Conservation (phyloP, 2,797 vertebrate genomes). For the Borostomias antarcticus region DNA sequence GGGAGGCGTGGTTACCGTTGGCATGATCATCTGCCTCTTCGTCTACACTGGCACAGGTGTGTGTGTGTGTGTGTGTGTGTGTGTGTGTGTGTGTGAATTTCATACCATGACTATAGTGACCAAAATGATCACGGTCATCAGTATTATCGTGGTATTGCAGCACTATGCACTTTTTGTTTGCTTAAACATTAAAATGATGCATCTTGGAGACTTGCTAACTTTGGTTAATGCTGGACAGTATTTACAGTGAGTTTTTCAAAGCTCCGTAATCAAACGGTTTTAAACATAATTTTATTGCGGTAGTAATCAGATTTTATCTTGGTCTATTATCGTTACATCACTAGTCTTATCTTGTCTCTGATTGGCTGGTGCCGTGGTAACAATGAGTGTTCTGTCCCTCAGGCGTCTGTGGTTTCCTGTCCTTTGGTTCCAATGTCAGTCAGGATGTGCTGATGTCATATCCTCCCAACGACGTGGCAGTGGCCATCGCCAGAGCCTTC, state of each 20-base stretch:
- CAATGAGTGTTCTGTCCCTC: conserved; percentile 18
- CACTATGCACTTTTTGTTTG: no score
- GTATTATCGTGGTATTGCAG: no score
- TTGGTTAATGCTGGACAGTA: no score
- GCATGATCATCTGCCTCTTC: conserved; percentile 93
- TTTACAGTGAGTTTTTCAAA: no score
- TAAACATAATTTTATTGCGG: no score
- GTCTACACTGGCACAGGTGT: conserved; percentile 96
- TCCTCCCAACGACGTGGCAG: conserved; percentile 87
- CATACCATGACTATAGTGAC: no score
- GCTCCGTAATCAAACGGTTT: no score
- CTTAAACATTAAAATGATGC: no score
- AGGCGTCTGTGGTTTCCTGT: conserved; percentile 95
- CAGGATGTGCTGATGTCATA: conserved; percentile 96
- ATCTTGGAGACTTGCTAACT: no score
- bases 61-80: conserved; percentile 24
- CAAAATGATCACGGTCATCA: no score
- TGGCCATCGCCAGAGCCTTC: conserved; percentile 92
- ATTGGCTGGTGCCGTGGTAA: neutral
- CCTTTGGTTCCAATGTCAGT: conserved; percentile 87
- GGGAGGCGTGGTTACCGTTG: conserved; percentile 87
- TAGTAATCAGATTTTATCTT: no score
- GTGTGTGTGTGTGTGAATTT: conserved; percentile 5
- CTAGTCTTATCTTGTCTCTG: neutral
- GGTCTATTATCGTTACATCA: no score